Percentiles rank a stretch among this genome's conserved stretches.
Evolutionary conservation across 2,888 invertebrate genomes (phyloP).

Genomic region (Ormyrus pomaceus): DNA sequence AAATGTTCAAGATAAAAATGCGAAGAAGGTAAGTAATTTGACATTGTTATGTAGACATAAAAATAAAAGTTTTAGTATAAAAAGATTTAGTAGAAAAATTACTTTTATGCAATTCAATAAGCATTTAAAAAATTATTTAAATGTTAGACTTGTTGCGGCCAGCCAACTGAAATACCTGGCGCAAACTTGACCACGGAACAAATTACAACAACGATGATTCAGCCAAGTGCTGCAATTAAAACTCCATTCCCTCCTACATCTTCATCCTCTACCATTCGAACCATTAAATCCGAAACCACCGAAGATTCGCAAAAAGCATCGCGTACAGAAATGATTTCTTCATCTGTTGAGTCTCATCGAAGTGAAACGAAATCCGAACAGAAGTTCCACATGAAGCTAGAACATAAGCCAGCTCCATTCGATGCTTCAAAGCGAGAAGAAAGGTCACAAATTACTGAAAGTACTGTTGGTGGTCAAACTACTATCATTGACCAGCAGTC

Average conservation of each 20-base stretch:
- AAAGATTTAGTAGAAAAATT: not conserved
- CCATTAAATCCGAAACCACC: slow-evolving; percentile 65
- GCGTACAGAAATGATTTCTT: slow-evolving; percentile 72
- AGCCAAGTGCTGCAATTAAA: slow-evolving; percentile 68
- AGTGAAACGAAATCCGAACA: slow-evolving; percentile 73
- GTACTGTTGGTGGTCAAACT: slow-evolving; percentile 49
- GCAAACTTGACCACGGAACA: slow-evolving; percentile 69
- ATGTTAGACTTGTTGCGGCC: slow-evolving; percentile 56
- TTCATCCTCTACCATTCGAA: slow-evolving; percentile 64
- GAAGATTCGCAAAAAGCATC: slow-evolving; percentile 63
- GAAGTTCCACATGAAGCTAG: slow-evolving; percentile 73
- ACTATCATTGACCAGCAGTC: slow-evolving; percentile 61
- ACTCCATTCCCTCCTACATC: slow-evolving; percentile 64
- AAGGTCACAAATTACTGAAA: slow-evolving; percentile 54
- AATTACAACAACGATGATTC: slow-evolving; percentile 69
- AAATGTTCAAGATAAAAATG: slow-evolving; percentile 74
- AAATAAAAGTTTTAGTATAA: not conserved
- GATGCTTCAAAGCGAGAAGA: slow-evolving; percentile 60
- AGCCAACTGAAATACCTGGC: slow-evolving; percentile 69
- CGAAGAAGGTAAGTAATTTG: slow-evolving; percentile 66
- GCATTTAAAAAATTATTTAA: slow-evolving; percentile 42
- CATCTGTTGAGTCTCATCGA: slow-evolving; percentile 71
- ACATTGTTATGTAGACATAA: not conserved
- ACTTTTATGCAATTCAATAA: not conserved
- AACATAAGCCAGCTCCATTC: slow-evolving; percentile 71